Evolutionary conservation across 1,140 invertebrate species (phyloP).

Genomic region (Dolichoris vasculosae): DNA sequence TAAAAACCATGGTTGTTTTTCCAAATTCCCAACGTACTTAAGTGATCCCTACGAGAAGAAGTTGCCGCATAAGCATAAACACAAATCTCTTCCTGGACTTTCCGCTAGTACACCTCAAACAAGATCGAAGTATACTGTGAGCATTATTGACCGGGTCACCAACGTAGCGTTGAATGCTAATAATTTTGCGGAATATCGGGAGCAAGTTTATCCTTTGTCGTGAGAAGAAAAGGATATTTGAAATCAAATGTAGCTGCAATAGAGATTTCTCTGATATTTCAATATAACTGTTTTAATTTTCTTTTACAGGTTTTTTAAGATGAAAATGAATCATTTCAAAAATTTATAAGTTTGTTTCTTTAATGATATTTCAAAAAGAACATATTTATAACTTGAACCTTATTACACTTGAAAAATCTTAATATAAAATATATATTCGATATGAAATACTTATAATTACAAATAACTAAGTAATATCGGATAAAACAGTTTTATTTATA

Average conservation of each 20-base stretch:
- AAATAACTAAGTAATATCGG: too few relatives aligned
- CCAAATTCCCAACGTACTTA: slow-evolving; percentile 59
- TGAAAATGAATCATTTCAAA: too few relatives aligned
- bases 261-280: neutral
- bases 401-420: too few relatives aligned
- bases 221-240: neutral
- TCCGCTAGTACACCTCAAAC: slow-evolving; percentile 55
- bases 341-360: too few relatives aligned
- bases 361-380: too few relatives aligned
- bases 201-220: slow-evolving; percentile 59
- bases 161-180: slow-evolving; percentile 61
- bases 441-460: too few relatives aligned
- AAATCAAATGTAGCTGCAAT: neutral
- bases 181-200: slow-evolving; percentile 62
- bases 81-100: neutral
- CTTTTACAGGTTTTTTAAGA: too few relatives aligned
- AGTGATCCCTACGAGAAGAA: slow-evolving; percentile 56
- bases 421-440: too few relatives aligned
- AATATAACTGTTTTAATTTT: too few relatives aligned
- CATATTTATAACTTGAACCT: too few relatives aligned
- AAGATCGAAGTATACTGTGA: slow-evolving; percentile 64
- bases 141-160: slow-evolving; percentile 65
- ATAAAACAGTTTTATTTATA: too few relatives aligned
- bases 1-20: slow-evolving; percentile 64
- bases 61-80: slow-evolving; percentile 33